Percentiles rank a stretch among this genome's conserved stretches.
Evolutionary conservation across 1,140 invertebrate species (phyloP).

Genomic region (Macrotrachela quadricornifera): DNA sequence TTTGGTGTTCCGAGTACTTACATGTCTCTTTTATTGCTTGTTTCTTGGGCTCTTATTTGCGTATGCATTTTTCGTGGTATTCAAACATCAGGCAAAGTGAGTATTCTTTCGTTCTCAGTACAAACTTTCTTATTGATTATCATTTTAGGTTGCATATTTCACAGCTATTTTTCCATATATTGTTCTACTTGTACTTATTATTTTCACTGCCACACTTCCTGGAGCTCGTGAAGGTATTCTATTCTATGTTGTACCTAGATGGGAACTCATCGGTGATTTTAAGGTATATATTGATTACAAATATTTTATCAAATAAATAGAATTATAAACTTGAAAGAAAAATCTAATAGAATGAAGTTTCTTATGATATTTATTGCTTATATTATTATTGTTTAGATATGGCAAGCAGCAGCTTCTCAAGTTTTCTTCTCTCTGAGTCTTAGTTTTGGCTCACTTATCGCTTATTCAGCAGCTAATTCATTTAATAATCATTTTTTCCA

Average conservation of each 20-base stretch:
- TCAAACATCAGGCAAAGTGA: no score
- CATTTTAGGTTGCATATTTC: constrained; percentile 38
- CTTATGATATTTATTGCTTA: no score
- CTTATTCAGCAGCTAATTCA: constrained; percentile 94
- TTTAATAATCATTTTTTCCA: constrained; percentile 94
- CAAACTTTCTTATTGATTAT: constrained; percentile 11
- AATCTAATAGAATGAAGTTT: no score
- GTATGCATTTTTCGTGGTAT: no score
- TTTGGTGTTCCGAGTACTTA: no score
- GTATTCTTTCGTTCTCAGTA: no score
- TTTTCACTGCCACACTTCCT: constrained; percentile 52
- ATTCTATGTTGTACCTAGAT: constrained; percentile 27
- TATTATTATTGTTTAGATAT: constrained; percentile 47
- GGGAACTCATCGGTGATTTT: no score
- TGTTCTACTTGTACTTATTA: constrained; percentile 52
- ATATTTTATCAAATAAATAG: no score
- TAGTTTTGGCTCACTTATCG: constrained; percentile 82
- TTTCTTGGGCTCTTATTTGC: no score
- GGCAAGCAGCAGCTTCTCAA: constrained; percentile 88
- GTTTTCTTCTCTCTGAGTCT: constrained; percentile 91
- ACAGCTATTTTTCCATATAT: constrained; percentile 63
- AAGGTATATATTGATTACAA: no score
- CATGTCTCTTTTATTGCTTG: no score
- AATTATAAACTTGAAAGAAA: neutral
- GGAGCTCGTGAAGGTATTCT: constrained; percentile 52